Base-by-base conservation (phyloP, 2,113 vertebrate species). In the Romanogobio albipinnatus region DNA sequence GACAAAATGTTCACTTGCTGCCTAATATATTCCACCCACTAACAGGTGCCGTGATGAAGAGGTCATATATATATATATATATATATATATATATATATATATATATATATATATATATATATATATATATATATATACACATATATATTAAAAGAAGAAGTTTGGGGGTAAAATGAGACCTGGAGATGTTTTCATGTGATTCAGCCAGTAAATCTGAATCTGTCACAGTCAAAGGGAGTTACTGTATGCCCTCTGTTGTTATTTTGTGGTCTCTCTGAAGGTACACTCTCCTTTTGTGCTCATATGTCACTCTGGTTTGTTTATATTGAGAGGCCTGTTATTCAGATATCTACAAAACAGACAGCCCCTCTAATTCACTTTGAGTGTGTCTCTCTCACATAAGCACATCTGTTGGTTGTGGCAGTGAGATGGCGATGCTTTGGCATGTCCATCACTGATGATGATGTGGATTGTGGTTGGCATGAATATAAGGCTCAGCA, bases 351-450 rank as follows among this genome's bases (percentile, higher is more conserved):
- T 84, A 29, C 73, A 14, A 36, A 51, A 68, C 15, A 68, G 85
- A 68, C 29, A 56, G 7, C 26, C 19, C n/a, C 10, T 64, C 64
- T 53, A 24, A 45, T 47, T 29, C 17, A 3, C 45, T 70, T 36
- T 56, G n/a, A 22, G 47, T 45, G 14, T 80, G 10, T 83, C 45
- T 66, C 26, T 75, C 80, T 76, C 80, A 59, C 74, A 81, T 49
- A 66, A 66, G 78, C 78, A 47, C 78, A 66, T 81, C 61, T 26
- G 84, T 80, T 83, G 80, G 75, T 85, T 58, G 73, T 76, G n/a
- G 75, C 61, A 82, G 39, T 62, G 73, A 62, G 49, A 81, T 39
- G 29, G 70, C 6, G 26, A 70, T 83, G 36, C 77, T 89, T 82
- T 88, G 66, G 56, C 79, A 62, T 61, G 70, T 70, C 84, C 74